Percentiles rank a stretch among this genome's conserved stretches.
Evolutionary conservation across 2,888 invertebrate genomes (phyloP).

Genomic region (Spisula solida): DNA sequence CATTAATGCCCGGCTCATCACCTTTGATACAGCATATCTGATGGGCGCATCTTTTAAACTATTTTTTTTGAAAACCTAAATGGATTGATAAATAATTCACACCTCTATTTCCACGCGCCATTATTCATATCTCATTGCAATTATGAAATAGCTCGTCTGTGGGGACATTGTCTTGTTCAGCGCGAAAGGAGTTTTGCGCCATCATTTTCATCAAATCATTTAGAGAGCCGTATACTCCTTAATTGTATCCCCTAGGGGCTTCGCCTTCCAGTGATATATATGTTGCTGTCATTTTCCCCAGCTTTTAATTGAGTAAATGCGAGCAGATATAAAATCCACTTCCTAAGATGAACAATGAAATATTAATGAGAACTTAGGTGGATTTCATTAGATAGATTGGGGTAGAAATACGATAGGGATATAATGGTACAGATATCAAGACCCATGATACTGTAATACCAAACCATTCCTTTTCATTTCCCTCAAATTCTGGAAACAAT

Average conservation of each 20-base stretch:
- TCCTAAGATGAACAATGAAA: constrained; percentile 71
- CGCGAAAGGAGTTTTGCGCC: constrained; percentile 49
- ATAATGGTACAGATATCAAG: constrained; percentile 27
- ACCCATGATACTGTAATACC: constrained; percentile 43
- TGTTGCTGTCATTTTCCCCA: constrained; percentile 59
- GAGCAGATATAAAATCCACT: constrained; percentile 64
- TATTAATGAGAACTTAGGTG: constrained; percentile 71
- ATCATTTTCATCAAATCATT: constrained; percentile 58
- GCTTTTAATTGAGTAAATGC: constrained; percentile 73
- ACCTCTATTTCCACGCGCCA: constrained; percentile 26
- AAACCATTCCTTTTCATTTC: constrained; percentile 46
- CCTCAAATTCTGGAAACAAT: constrained; percentile 44
- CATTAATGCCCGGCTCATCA: constrained; percentile 30
- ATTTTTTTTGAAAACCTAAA: constrained; percentile 46
- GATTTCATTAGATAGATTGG: constrained; percentile 67
- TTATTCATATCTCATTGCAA: constrained; percentile 53
- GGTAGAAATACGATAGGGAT: constrained; percentile 44
- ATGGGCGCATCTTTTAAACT: constrained; percentile 35
- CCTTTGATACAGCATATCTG: constrained; percentile 38
- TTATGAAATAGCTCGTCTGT: constrained; percentile 49
- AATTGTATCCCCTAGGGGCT: constrained; percentile 43
- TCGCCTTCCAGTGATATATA: constrained; percentile 61
- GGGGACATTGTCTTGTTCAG: constrained; percentile 40
- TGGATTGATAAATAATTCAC: constrained; percentile 50
- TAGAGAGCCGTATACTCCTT: constrained; percentile 58